phyloP scores from a whole-genome alignment of 2,888 invertebrate species.

The Sthenelais limicola region DNA sequence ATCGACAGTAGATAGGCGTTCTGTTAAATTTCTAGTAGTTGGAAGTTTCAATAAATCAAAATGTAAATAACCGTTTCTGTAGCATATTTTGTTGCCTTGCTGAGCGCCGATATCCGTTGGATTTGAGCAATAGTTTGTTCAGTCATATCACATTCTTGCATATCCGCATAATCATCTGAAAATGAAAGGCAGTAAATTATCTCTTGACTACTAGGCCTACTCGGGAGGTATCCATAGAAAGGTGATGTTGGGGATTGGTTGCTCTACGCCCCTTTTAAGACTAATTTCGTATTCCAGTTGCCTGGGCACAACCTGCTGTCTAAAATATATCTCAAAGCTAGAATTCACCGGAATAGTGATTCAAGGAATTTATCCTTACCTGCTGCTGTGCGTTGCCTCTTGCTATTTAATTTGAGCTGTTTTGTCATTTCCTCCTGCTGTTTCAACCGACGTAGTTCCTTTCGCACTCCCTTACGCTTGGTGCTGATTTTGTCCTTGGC shows the following conservation, averaged over 20 bases:
- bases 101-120: neutral
- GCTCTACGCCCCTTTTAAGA: no score
- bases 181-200: neutral
- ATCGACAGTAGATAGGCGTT: no score
- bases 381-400: slow-evolving; percentile 40
- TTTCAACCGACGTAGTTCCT: slow-evolving; percentile 53
- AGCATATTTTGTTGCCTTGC: slow-evolving; percentile 6
- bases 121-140: slow-evolving; percentile 5
- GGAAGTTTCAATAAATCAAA: no score
- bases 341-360: no score
- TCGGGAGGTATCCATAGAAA: no score
- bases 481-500: slow-evolving; percentile 57
- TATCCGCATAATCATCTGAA: slow-evolving; percentile 11
- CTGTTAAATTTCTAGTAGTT: no score
- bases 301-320: no score
- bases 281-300: no score
- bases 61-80: slow-evolving; percentile 1
- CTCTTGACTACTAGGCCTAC: no score
- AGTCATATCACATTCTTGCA: neutral
- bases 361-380: no score
- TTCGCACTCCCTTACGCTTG: slow-evolving; percentile 56
- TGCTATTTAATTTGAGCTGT: slow-evolving; percentile 37
- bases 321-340: no score
- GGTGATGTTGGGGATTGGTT: no score
- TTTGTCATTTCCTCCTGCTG: slow-evolving; percentile 42